Evolutionary conservation across 1,140 invertebrate species (phyloP), one percentile per base, ranked within the genome.

Genomic region (Macrobrachium rosenbergii): DNA sequence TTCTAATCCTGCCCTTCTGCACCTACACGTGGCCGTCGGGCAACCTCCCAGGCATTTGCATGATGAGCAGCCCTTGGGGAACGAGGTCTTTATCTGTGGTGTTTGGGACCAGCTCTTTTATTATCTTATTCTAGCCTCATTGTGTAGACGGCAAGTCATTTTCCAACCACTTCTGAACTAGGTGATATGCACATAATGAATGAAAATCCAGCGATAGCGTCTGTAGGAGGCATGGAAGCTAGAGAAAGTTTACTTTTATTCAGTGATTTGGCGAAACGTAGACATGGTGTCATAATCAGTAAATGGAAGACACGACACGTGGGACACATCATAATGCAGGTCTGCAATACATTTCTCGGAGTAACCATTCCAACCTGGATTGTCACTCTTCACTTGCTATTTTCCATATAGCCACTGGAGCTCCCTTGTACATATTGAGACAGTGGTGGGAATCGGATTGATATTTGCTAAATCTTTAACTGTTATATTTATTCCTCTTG

Each of bases 121-220:
- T 37, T 23, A 59, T 75, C 6, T 62, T 21, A 75, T 75, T 83
- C 45, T 67, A 83, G 43, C 82, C 58, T 37, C 72, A 83, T 73
- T 83, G 82, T 83, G 43, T 83, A 83, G 67, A 69, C 59, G 69
- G 82, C 69, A 75, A 58, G 67, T 59, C 67, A 83, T 83, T 83
- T 69, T 23, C 64, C 28, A 82, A 82, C 80, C 80, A 82, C 64
- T 82, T 82, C 63, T 82, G 63, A 69, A 67, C 64, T 82, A 67
- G 63, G 80, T 82, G 80, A 82, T 82, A 69, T 67, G 78, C 62
- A 67, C 80, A n/a, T 69, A 67, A 82, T 58, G 63, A 82, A 82
- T 69, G 63, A 69, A n/a, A 82, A 82, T 82, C 64, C 5, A 82
- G 23, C 80, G 0, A 62, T 52, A 69, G 23, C 80, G 37, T 82